Evolutionary conservation across 1,140 invertebrate species (phyloP), one percentile per base, ranked within the genome.

Genomic region (Lepeophtheirus salmonis): DNA sequence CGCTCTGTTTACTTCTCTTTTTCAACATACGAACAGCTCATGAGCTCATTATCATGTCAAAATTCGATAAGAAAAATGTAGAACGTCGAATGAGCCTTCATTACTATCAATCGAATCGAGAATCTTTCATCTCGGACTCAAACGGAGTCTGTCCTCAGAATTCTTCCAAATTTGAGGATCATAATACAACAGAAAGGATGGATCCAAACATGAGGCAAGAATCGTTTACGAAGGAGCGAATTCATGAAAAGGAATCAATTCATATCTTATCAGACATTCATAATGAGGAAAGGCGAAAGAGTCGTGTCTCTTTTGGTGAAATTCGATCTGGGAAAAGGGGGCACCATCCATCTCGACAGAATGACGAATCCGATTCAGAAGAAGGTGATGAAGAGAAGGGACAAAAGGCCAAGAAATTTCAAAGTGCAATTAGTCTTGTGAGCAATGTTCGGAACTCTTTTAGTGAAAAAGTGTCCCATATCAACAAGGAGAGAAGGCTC

Each of bases 11-110:
- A 2, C 22, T 54, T 14, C 16, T 54, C 52, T 54, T 20, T 14
- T 54, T 54, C 3, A 54, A 54, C 18, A 54, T 54, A n/a, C 16
- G 21, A 17, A 54, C 52, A 16, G 52, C 52, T n/a, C 16, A 20
- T 17, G 52, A 16, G 16, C 21, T 54, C 16, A 20, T 54, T 22
- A 54, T 20, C 14, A 54, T 54, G 52, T n/a, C n/a, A n/a, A n/a
- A n/a, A n/a, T n/a, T n/a, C n/a, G n/a, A n/a, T n/a, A n/a, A n/a
- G n/a, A n/a, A n/a, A n/a, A n/a, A n/a, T n/a, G n/a, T n/a, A 41
- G 6, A 6, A 6, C 30, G 30, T 41, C n/a, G 30, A 6, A 6
- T n/a, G 6, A n/a, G 30, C n/a, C 30, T 41, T 10, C 6, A n/a
- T 6, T n/a, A 6, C n/a, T n/a, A 6, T n/a, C 30, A 6, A 6